Evolutionary conservation across 1,140 invertebrate species (phyloP).

Genomic region (Drosophila leontia): DNA sequence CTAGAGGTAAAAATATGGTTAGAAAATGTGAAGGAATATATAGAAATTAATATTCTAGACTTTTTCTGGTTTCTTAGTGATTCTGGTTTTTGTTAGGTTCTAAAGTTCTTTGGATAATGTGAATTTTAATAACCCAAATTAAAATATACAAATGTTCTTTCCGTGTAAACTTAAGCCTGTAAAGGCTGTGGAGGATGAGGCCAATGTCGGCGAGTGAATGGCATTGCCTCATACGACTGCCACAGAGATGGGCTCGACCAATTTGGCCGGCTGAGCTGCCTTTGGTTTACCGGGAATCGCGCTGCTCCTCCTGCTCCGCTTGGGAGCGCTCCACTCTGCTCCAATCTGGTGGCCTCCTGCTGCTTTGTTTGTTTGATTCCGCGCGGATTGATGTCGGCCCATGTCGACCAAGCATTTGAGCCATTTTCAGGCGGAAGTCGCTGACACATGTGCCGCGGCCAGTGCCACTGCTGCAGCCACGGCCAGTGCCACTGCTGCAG

Average conservation of each 20-base stretch:
- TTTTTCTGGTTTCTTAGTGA: too few relatives aligned
- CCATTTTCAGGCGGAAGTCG: slow-evolving; percentile 59
- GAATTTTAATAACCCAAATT: too few relatives aligned
- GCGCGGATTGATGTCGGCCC: slow-evolving; percentile 58
- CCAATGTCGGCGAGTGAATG: slow-evolving; percentile 71
- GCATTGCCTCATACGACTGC: slow-evolving; percentile 42
- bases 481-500: slow-evolving; percentile 33
- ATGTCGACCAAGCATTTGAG: slow-evolving; percentile 68
- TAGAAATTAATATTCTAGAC: too few relatives aligned
- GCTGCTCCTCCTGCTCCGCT: slow-evolving; percentile 19
- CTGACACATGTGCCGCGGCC: slow-evolving; percentile 29
- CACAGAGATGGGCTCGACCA: slow-evolving; percentile 44
- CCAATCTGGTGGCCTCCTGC: slow-evolving; percentile 56
- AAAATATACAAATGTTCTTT: too few relatives aligned
- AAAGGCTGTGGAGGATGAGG: slow-evolving; percentile 40
- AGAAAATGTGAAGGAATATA: background rate
- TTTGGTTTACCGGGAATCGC: slow-evolving; percentile 24
- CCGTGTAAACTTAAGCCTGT: slow-evolving; percentile 23
- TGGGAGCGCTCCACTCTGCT: slow-evolving; percentile 16
- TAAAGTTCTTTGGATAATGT: too few relatives aligned
- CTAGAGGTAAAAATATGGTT: background rate
- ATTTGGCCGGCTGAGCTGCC: slow-evolving; percentile 29
- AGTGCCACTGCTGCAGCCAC: slow-evolving; percentile 14
- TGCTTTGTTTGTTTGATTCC: slow-evolving; percentile 68
- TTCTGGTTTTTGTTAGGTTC: too few relatives aligned